Percentiles rank a stretch among this genome's conserved stretches.
Conservation (phyloP, 1,140 invertebrate genomes). For the Diabrotica undecimpunctata region DNA sequence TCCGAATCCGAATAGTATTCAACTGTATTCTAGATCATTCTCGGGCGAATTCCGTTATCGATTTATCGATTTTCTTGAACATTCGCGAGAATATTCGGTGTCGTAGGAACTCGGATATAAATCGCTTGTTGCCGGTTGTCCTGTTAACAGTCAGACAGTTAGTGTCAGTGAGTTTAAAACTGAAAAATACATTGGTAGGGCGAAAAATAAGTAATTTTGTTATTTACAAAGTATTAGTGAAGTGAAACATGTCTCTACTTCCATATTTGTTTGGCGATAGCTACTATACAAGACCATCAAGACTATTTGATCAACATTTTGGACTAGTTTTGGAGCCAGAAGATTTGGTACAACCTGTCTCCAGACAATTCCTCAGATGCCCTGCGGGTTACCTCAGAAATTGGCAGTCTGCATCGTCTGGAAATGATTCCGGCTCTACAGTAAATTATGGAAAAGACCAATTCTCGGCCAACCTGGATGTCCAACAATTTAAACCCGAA, state of each 20-base stretch:
- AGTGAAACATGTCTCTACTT: not conserved
- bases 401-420: constrained; percentile 37
- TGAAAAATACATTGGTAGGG: too few species aligned
- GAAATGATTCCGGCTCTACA: constrained; percentile 49
- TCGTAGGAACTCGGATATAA: too few species aligned
- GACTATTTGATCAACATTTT: constrained; percentile 41
- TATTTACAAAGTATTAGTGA: not conserved
- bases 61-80: too few species aligned
- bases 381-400: constrained; percentile 42
- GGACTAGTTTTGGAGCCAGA: constrained; percentile 31
- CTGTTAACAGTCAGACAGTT: too few species aligned
- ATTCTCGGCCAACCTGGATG: too few species aligned
- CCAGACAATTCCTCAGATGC: constrained; percentile 36
- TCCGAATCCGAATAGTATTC: too few species aligned
- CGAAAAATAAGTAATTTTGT: too few species aligned
- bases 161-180: too few species aligned
- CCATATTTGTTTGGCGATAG: constrained; percentile 4
- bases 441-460: constrained; percentile 46
- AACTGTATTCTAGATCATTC: too few species aligned
- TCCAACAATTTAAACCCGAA: constrained; percentile 63
- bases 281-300: constrained; percentile 26
- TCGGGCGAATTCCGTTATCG: too few species aligned
- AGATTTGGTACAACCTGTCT: not conserved
- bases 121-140: too few species aligned
- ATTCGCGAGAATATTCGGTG: too few species aligned